Evolutionary conservation across 2,113 vertebrate genomes (phyloP).

Genomic region (Zapus hudsonius): DNA sequence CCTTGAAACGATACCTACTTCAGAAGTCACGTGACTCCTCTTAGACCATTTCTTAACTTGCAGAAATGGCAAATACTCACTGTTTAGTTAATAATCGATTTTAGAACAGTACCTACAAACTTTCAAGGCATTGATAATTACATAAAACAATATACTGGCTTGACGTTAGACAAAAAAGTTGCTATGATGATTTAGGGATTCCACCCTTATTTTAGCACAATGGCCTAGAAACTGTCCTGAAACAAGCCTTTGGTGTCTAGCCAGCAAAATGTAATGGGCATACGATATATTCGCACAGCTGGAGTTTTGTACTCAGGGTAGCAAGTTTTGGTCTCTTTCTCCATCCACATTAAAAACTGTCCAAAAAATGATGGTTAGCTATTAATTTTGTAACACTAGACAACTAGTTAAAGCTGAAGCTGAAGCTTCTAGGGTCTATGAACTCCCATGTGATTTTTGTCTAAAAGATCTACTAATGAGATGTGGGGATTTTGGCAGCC

Average conservation of each 20-base stretch:
- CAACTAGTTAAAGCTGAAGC: conserved; percentile 44
- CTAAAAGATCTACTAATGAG: conserved; percentile 62
- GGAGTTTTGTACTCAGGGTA: neutral
- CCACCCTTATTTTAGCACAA: neutral
- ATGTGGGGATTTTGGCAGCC: conserved; percentile 53
- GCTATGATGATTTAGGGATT: neutral
- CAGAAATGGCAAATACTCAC: conserved; percentile 12
- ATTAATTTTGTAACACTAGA: conserved; percentile 33
- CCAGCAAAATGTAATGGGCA: neutral
- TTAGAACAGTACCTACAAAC: neutral
- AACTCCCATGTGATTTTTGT: conserved; percentile 58
- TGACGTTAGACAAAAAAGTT: neutral
- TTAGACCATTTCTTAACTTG: neutral
- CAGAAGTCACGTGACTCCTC: conserved; percentile 33
- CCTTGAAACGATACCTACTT: neutral
- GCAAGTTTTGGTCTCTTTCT: neutral
- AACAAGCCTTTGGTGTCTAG: neutral
- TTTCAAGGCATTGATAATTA: neutral
- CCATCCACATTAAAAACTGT: neutral
- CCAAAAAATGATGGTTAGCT: conserved; percentile 8
- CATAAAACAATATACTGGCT: neutral
- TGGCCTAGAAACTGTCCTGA: neutral
- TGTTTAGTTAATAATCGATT: neutral
- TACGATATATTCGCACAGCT: neutral
- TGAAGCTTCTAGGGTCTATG: neutral